These are phyloP conservation scores for Tamias sibiricus DNA, from an alignment of 2,113 vertebrate genomes.

Conservation along the genomic window DNA sequence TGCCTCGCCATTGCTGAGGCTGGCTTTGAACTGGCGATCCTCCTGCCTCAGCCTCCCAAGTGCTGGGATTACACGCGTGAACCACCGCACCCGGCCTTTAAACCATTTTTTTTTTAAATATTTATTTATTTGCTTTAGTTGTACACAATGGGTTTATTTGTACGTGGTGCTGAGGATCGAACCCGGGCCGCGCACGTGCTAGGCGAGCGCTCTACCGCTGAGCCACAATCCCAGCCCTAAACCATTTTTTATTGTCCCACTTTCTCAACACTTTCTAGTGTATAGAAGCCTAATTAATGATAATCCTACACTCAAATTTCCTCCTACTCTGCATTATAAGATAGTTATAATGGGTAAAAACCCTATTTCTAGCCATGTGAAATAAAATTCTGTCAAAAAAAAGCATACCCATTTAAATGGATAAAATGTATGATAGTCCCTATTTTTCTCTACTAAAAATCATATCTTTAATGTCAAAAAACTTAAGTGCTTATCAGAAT, in stretches of 20 bases:
- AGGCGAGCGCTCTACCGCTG: too few relatives aligned
- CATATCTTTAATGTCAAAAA: background rate
- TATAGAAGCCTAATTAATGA: background rate
- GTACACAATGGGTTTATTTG: too few relatives aligned
- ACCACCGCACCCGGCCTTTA: too few relatives aligned
- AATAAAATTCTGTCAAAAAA: conserved; percentile 5
- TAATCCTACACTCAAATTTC: background rate
- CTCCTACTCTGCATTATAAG: background rate
- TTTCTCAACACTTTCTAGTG: background rate
- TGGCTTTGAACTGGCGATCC: too few relatives aligned
- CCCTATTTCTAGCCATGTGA: background rate
- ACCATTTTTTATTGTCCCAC: background rate
- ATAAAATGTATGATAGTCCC: background rate
- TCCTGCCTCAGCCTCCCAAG: too few relatives aligned
- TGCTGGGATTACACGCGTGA: too few relatives aligned
- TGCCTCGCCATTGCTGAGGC: too few relatives aligned
- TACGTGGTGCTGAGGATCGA: too few relatives aligned
- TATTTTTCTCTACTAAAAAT: background rate
- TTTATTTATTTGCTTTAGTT: too few relatives aligned
- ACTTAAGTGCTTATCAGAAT: conserved; percentile 4
- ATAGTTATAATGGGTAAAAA: conserved; percentile 49
- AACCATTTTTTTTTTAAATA: background rate
- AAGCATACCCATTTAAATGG: background rate
- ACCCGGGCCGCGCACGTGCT: too few relatives aligned
- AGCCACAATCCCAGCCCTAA: background rate